phyloP scores from a whole-genome alignment of 2,113 vertebrate genomes.

The Aegithalos caudatus region DNA sequence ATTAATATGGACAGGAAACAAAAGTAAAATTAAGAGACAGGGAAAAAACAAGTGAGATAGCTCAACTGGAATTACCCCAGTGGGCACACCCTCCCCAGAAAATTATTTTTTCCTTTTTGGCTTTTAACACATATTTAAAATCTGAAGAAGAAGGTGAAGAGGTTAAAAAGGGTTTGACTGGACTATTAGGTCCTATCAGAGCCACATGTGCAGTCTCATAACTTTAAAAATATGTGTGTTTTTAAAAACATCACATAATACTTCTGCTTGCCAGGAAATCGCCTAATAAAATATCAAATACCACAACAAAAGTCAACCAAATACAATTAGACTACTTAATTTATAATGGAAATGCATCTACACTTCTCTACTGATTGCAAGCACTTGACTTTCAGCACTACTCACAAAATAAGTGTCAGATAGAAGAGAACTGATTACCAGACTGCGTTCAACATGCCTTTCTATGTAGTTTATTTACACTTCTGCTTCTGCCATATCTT shows the following conservation, averaged over 20 bases:
- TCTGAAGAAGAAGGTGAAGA: background rate
- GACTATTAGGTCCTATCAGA: background rate
- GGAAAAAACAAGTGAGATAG: background rate
- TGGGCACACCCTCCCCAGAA: background rate
- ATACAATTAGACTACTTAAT: constrained; percentile 30
- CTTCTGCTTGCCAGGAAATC: background rate
- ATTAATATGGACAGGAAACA: background rate
- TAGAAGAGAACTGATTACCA: constrained; percentile 8
- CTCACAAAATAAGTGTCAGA: background rate
- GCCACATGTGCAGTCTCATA: background rate
- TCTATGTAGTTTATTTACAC: background rate
- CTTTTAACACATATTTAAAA: background rate
- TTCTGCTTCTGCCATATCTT: background rate
- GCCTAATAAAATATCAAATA: background rate
- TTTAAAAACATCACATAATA: background rate
- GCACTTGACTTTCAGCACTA: constrained; percentile 27
- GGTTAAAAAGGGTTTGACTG: background rate
- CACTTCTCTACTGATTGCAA: constrained; percentile 23
- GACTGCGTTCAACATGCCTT: background rate
- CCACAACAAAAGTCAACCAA: background rate
- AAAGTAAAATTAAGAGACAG: background rate
- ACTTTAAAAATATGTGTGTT: background rate
- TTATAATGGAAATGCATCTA: constrained; percentile 7
- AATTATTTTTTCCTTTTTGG: background rate
- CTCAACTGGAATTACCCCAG: background rate